Evolutionary conservation across 2,888 invertebrate species (phyloP).

Genomic region (Leptinotarsa haldemani): DNA sequence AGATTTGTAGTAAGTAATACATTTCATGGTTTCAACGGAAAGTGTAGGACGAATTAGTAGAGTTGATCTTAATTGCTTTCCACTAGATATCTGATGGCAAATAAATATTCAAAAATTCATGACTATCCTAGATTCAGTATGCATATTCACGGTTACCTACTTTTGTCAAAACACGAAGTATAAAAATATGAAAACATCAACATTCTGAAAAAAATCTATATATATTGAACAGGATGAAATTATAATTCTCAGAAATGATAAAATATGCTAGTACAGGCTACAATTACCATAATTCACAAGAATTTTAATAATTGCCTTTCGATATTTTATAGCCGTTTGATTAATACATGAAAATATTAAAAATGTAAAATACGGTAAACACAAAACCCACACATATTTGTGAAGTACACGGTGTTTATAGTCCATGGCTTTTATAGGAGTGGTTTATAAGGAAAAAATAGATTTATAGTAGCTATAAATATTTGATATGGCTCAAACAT

Average conservation of each 20-base stretch:
- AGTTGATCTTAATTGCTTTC: too few relatives aligned
- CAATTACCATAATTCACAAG: conserved; percentile 32
- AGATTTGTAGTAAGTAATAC: too few relatives aligned
- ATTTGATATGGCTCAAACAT: conserved; percentile 45
- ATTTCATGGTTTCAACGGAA: too few relatives aligned
- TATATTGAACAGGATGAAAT: conserved; percentile 1
- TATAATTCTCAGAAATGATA: conserved; percentile 16
- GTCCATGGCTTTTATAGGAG: conserved; percentile 39
- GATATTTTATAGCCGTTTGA: conserved; percentile 37
- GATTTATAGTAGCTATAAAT: conserved; percentile 48
- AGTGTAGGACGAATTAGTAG: too few relatives aligned
- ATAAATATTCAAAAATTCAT: too few relatives aligned
- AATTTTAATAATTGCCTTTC: conserved; percentile 36
- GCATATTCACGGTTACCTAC: neutral
- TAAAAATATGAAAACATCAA: neutral
- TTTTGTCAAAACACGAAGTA: neutral
- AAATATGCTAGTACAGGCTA: conserved; percentile 8
- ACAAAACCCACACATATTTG: conserved; percentile 43
- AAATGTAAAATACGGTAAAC: conserved; percentile 43
- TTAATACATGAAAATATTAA: conserved; percentile 39
- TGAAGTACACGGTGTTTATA: conserved; percentile 40
- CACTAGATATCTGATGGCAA: too few relatives aligned
- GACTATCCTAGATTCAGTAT: neutral
- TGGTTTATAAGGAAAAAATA: conserved; percentile 46
- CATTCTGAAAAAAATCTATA: neutral